phyloP scores from a whole-genome alignment of 2,113 vertebrate species.

The Atrichornis clamosus region DNA sequence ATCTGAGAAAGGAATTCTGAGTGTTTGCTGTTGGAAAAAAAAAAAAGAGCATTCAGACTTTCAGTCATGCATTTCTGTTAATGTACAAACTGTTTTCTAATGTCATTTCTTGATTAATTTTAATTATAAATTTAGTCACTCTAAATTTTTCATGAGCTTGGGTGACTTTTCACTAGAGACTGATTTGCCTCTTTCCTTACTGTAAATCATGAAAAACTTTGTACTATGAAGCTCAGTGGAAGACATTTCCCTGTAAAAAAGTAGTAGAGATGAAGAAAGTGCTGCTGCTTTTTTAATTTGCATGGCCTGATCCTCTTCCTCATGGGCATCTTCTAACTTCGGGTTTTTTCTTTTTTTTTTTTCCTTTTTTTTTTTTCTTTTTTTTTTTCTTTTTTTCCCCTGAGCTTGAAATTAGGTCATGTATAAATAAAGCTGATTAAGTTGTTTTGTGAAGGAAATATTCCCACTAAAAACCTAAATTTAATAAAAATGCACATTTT shows the following conservation, averaged over 20 bases:
- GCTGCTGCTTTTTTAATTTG: neutral
- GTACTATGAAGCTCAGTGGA: neutral
- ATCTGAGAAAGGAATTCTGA: neutral
- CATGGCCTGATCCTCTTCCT: neutral
- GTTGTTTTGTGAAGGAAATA: constrained; percentile 9
- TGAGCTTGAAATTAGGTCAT: constrained; percentile 16
- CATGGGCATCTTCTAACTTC: neutral
- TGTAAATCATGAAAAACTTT: neutral
- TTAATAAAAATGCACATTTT: constrained; percentile 14
- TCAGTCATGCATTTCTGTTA: neutral
- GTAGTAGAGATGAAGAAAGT: neutral
- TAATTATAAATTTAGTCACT: constrained; percentile 24
- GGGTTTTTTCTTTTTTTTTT: neutral
- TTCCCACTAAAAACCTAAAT: neutral
- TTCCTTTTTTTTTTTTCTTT: neutral
- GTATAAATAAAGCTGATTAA: constrained; percentile 36
- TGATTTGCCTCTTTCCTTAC: neutral
- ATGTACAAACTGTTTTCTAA: neutral
- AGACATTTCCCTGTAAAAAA: neutral
- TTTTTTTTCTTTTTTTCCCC: neutral
- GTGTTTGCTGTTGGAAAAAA: neutral
- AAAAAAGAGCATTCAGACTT: neutral
- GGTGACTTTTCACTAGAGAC: constrained; percentile 20
- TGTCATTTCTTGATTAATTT: neutral
- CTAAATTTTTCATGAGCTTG: constrained; percentile 35